phyloP scores from a whole-genome alignment of 2,113 vertebrate genomes.

The Brienomyrus longianalis region DNA sequence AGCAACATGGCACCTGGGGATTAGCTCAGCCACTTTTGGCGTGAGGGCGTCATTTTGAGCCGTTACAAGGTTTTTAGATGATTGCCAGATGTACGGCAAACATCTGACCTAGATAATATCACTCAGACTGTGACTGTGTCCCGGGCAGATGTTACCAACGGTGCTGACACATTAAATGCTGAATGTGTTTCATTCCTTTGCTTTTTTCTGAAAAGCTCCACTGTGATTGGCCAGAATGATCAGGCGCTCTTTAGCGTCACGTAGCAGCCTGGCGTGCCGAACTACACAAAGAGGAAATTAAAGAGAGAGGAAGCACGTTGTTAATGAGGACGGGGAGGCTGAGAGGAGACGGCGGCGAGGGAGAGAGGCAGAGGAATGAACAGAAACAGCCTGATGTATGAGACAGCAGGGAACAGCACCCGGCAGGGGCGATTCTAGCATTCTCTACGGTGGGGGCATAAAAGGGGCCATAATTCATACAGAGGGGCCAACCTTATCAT shows the following conservation, averaged over 20 bases:
- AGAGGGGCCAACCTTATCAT: not conserved
- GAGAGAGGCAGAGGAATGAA: not conserved
- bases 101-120: constrained; percentile 13
- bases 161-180: not conserved
- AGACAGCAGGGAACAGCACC: not conserved
- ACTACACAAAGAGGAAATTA: not conserved
- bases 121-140: not conserved
- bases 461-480: not conserved
- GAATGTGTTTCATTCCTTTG: not conserved
- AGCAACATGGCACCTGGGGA: not conserved
- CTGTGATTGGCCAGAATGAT: not conserved
- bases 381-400: constrained; percentile 13
- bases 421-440: not conserved
- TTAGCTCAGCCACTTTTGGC: not conserved
- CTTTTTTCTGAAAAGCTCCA: not conserved
- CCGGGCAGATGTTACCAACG: not conserved
- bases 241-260: not conserved
- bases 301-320: not conserved
- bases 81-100: not conserved
- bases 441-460: not conserved
- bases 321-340: not conserved
- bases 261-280: not conserved
- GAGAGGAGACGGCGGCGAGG: constrained; percentile 30
- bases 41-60: not conserved
- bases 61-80: not conserved